These are phyloP conservation scores for Polyommatus iphigenia DNA, from an alignment of 2,888 invertebrate species.

Conservation along the genomic window DNA sequence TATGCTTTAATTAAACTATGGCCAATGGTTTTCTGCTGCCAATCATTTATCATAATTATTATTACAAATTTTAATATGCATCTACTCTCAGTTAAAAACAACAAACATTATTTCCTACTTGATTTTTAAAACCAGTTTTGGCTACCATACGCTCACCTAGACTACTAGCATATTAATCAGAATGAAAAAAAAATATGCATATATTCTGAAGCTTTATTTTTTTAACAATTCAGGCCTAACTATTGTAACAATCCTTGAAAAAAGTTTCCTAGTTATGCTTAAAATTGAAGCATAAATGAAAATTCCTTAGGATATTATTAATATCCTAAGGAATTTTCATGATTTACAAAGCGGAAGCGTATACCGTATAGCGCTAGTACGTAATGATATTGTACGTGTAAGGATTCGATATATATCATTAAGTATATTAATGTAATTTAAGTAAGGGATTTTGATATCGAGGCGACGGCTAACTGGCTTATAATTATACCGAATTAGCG, in stretches of 20 bases:
- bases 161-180: background rate
- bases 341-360: background rate
- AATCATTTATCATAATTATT: constrained; percentile 13
- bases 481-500: constrained; percentile 52
- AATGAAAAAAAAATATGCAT: background rate
- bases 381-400: constrained; percentile 23
- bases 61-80: constrained; percentile 2
- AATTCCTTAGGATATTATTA: too few relatives aligned
- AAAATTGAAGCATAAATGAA: too few relatives aligned
- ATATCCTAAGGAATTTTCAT: background rate
- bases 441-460: constrained; percentile 29
- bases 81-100: background rate
- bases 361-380: background rate
- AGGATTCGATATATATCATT: constrained; percentile 31
- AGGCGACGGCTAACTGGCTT: constrained; percentile 44
- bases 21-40: constrained; percentile 7
- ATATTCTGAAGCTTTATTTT: background rate
- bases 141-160: background rate
- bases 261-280: background rate
- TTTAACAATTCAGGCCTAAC: too few relatives aligned
- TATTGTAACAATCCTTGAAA: background rate
- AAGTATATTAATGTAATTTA: constrained; percentile 24
- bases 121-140: background rate
- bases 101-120: background rate
- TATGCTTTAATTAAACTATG: constrained; percentile 21